phyloP scores from a whole-genome alignment of 2,888 invertebrate species.

The Drosophila infuscata region DNA sequence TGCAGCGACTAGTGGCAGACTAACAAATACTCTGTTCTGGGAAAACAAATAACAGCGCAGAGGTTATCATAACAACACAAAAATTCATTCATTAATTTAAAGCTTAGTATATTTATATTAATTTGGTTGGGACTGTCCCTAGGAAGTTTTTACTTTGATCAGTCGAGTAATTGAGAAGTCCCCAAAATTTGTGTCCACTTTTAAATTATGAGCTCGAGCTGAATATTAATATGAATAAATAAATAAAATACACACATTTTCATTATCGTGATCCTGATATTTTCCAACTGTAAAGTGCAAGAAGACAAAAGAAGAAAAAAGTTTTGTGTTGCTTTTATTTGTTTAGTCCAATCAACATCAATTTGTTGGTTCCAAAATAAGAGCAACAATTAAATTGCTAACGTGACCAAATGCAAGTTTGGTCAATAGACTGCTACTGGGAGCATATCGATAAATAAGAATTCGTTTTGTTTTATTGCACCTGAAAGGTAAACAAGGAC shows the following conservation, averaged over 20 bases:
- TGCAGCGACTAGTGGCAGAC: neutral
- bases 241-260: neutral
- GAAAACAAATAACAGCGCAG: neutral
- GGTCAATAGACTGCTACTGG: neutral
- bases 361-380: neutral
- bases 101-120: neutral
- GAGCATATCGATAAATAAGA: neutral
- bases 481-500: neutral
- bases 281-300: too few relatives aligned
- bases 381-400: neutral
- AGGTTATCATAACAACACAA: neutral
- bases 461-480: neutral
- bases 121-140: neutral
- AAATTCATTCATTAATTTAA: neutral
- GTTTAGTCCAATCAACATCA: neutral
- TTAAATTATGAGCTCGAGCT: neutral
- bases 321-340: neutral
- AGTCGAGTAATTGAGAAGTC: neutral
- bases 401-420: neutral
- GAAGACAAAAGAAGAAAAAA: neutral
- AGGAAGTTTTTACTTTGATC: neutral
- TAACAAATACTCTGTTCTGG: neutral
- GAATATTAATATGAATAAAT: neutral
- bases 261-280: neutral
- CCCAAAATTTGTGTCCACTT: neutral